phyloP scores from a whole-genome alignment of 1,140 invertebrate species.

The Bicyclus anynana region DNA sequence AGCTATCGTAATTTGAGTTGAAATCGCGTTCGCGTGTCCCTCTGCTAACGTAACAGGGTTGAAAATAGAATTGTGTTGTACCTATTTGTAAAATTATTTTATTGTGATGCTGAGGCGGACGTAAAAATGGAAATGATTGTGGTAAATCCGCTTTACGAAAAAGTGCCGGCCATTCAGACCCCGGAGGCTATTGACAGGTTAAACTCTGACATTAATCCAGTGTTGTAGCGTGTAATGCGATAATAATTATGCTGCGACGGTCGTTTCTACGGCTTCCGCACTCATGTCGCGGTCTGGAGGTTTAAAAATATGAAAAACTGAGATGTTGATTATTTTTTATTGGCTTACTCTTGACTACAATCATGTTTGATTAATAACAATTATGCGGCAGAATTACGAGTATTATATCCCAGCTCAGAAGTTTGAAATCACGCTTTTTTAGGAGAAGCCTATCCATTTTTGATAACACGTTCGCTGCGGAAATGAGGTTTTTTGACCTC shows the following conservation, averaged over 20 bases:
- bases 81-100: conserved; percentile 9
- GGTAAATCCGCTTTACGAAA: conserved; percentile 30
- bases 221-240: conserved; percentile 16
- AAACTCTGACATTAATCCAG: conserved; percentile 23
- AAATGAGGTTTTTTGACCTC: too few species aligned
- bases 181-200: conserved; percentile 24
- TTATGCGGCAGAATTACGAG: too few species aligned
- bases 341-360: too few species aligned
- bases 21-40: conserved; percentile 10
- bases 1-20: conserved; percentile 21
- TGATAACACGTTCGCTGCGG: too few species aligned
- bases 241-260: conserved; percentile 15
- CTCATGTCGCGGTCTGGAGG: background rate
- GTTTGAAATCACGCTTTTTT: too few species aligned
- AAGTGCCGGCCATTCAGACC: conserved; percentile 20
- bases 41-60: conserved; percentile 21
- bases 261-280: conserved; percentile 18
- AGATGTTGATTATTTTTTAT: background rate
- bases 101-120: conserved; percentile 2
- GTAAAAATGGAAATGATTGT: conserved; percentile 29
- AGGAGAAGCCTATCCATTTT: too few species aligned
- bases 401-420: too few species aligned
- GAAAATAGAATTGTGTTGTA: conserved; percentile 20
- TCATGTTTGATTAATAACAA: too few species aligned
- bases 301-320: background rate